These are phyloP conservation scores for Peromyscus melanophrys DNA, from an alignment of 2,797 vertebrate species.

Conservation along the genomic window DNA sequence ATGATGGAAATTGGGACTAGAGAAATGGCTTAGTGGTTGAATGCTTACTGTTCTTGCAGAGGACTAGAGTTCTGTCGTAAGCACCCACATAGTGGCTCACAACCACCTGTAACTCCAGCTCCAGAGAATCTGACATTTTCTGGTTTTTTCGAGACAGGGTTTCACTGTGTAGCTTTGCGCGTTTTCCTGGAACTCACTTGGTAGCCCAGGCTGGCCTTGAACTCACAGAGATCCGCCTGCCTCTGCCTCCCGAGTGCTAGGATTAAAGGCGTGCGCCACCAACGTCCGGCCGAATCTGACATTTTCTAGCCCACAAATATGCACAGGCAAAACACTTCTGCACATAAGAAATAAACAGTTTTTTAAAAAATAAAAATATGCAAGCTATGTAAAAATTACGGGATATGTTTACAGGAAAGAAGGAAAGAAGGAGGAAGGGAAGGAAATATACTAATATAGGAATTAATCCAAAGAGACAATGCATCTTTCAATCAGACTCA, in stretches of 20 bases:
- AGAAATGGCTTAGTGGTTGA: neutral
- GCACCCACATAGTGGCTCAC: neutral
- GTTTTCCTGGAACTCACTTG: too few species aligned
- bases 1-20: neutral
- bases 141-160: too few species aligned
- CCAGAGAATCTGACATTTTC: neutral
- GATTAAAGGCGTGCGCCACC: too few species aligned
- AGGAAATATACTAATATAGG: neutral
- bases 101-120: neutral
- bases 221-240: too few species aligned
- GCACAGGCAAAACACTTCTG: neutral
- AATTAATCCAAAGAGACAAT: neutral
- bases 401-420: neutral
- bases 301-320: neutral
- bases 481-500: neutral
- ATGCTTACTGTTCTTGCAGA: neutral
- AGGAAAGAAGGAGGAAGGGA: neutral
- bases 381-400: neutral
- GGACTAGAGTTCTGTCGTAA: neutral
- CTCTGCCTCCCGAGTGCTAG: too few species aligned
- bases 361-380: neutral
- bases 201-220: too few species aligned
- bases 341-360: neutral
- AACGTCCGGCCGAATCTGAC: too few species aligned
- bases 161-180: too few species aligned